Evolutionary conservation across 2,113 vertebrate genomes (phyloP).

Genomic region (Atrichornis clamosus): DNA sequence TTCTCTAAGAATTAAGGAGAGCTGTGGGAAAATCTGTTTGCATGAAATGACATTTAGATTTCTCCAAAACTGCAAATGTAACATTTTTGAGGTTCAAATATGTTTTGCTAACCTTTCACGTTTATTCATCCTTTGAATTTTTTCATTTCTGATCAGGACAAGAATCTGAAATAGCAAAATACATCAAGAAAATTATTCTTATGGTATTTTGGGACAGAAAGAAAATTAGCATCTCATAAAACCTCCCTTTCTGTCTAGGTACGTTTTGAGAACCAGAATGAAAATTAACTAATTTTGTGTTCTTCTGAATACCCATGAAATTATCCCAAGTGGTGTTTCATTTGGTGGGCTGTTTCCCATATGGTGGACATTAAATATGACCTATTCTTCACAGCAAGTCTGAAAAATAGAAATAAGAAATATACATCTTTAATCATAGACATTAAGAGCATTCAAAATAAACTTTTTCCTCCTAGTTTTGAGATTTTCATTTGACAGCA

Average conservation of each 20-base stretch:
- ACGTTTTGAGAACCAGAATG: neutral
- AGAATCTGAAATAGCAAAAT: slow-evolving; percentile 25
- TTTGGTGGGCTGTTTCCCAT: neutral
- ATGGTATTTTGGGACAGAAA: neutral
- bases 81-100: slow-evolving; percentile 41
- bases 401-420: neutral
- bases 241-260: neutral
- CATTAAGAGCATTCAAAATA: neutral
- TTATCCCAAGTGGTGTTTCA: neutral
- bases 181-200: neutral
- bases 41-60: slow-evolving; percentile 49
- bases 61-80: slow-evolving; percentile 18
- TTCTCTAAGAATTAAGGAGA: slow-evolving; percentile 35
- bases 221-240: neutral
- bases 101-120: slow-evolving; percentile 39
- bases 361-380: neutral
- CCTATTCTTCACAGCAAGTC: neutral
- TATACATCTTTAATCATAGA: neutral
- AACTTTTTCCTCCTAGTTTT: neutral
- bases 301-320: neutral
- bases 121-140: slow-evolving; percentile 27
- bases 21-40: slow-evolving; percentile 49
- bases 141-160: slow-evolving; percentile 9
- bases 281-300: neutral
- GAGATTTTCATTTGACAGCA: neutral